phyloP scores from a whole-genome alignment of 1,140 invertebrate genomes.

The Hypothenemus hampei region DNA sequence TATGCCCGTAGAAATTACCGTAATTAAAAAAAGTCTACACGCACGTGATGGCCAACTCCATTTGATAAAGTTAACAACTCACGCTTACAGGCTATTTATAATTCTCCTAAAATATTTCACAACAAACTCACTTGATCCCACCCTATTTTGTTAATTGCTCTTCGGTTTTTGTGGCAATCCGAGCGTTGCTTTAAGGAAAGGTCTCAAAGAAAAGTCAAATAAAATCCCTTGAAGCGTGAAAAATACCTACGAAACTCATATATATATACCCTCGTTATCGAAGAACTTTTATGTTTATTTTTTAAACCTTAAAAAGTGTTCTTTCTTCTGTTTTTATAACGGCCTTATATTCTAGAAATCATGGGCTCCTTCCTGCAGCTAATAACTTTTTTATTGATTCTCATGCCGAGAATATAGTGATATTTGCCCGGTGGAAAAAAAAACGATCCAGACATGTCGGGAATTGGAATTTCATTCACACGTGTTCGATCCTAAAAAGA shows the following conservation, averaged over 20 bases:
- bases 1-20: constrained; percentile 17
- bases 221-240: constrained; percentile 2
- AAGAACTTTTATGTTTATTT: constrained; percentile 4
- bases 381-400: constrained; percentile 14
- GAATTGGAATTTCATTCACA: constrained; percentile 9
- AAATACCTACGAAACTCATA: constrained; percentile 4
- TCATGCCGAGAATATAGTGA: constrained; percentile 5
- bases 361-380: constrained; percentile 2
- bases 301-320: constrained; percentile 5
- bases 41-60: constrained; percentile 11
- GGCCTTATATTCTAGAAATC: constrained; percentile 1
- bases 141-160: constrained; percentile 10
- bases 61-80: constrained; percentile 20
- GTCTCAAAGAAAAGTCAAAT: constrained; percentile 4
- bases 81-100: constrained; percentile 13
- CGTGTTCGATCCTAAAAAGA: constrained; percentile 2
- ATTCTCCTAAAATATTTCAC: constrained; percentile 14
- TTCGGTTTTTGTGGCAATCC: background rate
- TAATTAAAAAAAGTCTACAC: constrained; percentile 20
- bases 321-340: constrained; percentile 9
- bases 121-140: constrained; percentile 1
- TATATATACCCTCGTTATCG: constrained; percentile 1
- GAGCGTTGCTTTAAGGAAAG: background rate
- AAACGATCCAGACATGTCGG: constrained; percentile 5
- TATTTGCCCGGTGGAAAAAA: constrained; percentile 3